Percentiles rank a stretch among this genome's conserved stretches.
Evolutionary conservation across 2,888 invertebrate species (phyloP).

Genomic region (Bombylius major): DNA sequence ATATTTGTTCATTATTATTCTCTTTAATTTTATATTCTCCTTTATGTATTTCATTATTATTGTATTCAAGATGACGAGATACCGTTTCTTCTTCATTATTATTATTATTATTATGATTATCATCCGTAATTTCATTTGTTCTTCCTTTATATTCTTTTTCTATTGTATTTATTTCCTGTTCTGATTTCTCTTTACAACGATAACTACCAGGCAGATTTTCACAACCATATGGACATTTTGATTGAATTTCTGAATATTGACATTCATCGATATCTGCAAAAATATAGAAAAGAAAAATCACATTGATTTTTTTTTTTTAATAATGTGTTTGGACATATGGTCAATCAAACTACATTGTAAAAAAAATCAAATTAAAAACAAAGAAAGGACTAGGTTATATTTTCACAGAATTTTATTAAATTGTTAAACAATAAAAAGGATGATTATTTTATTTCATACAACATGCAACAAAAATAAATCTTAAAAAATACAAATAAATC

Average conservation of each 20-base stretch:
- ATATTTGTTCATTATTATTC: constrained; percentile 15
- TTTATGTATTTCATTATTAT: not conserved
- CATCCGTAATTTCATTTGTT: constrained; percentile 1
- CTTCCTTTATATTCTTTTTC: constrained; percentile 3
- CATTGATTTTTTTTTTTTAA: too few relatives aligned
- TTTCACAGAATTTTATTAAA: too few relatives aligned
- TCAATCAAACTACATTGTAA: too few relatives aligned
- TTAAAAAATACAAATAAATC: too few relatives aligned
- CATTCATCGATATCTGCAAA: constrained; percentile 53
- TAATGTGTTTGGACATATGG: too few relatives aligned
- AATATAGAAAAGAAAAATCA: not conserved
- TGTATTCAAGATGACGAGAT: not conserved
- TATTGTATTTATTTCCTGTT: constrained; percentile 7
- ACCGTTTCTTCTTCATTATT: constrained; percentile 13
- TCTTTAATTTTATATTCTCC: not conserved
- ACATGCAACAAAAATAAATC: too few relatives aligned
- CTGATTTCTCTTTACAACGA: constrained; percentile 28
- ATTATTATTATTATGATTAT: not conserved
- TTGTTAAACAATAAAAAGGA: too few relatives aligned
- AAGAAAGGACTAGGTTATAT: too few relatives aligned
- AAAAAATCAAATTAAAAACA: too few relatives aligned
- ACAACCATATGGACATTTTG: constrained; percentile 41
- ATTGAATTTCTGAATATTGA: constrained; percentile 31
- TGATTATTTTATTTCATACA: too few relatives aligned
- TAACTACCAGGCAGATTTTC: constrained; percentile 53